Percentiles rank a stretch among this genome's conserved stretches.
Conservation (phyloP, 2,797 vertebrate genomes). For the Pangasius djambal region DNA sequence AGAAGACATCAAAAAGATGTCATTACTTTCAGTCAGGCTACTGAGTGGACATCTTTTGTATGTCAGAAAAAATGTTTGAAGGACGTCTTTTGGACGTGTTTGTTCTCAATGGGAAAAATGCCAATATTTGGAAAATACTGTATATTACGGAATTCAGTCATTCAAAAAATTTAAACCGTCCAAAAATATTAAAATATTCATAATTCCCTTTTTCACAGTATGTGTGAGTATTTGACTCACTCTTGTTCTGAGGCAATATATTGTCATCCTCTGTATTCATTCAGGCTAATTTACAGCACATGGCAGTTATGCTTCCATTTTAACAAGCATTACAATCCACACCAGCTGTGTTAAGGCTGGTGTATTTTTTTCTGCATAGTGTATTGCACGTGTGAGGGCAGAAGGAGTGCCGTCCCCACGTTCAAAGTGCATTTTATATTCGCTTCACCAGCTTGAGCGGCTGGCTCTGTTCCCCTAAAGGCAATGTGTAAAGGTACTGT, state of each 20-base stretch:
- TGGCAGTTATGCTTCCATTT: background rate
- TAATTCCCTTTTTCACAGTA: background rate
- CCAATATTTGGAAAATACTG: background rate
- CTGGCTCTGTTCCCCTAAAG: background rate
- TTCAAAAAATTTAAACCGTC: background rate
- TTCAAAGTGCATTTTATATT: background rate
- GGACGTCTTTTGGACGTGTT: background rate
- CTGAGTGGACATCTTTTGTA: background rate
- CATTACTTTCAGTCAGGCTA: background rate
- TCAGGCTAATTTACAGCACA: background rate
- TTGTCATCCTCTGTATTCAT: background rate
- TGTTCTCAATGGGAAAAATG: background rate
- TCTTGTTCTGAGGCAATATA: slow-evolving; percentile 4
- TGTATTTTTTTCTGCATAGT: too few species aligned
- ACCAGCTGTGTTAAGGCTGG: background rate
- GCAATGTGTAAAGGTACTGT: background rate
- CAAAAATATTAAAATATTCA: background rate
- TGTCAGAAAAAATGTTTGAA: background rate
- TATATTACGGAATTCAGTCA: background rate
- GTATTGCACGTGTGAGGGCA: background rate
- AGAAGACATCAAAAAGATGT: background rate
- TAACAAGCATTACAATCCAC: background rate
- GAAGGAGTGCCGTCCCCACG: background rate
- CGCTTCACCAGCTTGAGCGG: background rate
- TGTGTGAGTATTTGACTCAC: background rate